Conservation (phyloP, 2,797 vertebrate species). For the Spondyliosoma cantharus region DNA sequence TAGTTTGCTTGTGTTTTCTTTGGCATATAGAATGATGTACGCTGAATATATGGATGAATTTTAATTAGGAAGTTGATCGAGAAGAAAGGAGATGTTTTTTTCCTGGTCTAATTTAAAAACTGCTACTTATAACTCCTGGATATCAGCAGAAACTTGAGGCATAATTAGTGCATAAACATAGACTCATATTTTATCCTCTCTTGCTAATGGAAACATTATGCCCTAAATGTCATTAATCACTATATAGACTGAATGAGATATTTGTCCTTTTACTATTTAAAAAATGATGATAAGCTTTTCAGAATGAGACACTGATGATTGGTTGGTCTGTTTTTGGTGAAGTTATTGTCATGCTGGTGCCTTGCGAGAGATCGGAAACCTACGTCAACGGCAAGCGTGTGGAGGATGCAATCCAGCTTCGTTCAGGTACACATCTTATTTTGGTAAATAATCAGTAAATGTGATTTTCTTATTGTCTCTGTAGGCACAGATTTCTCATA, state of each 20-base stretch:
- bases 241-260: background rate
- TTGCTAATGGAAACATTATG: slow-evolving; percentile 6
- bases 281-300: slow-evolving; percentile 8
- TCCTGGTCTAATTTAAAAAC: background rate
- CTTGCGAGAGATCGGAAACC: slow-evolving; percentile 96
- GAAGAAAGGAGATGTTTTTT: background rate
- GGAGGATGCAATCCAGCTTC: slow-evolving; percentile 91
- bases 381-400: slow-evolving; percentile 99
- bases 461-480: background rate
- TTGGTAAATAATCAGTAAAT: slow-evolving; percentile 7
- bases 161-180: background rate
- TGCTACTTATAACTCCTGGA: background rate
- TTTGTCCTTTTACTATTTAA: background rate
- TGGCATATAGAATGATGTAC: background rate
- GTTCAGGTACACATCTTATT: slow-evolving; percentile 87
- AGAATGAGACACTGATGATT: slow-evolving; percentile 29
- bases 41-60: background rate
- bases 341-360: slow-evolving; percentile 96
- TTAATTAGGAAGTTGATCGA: background rate
- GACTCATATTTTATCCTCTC: slow-evolving; percentile 3
- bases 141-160: accelerated
- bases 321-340: slow-evolving; percentile 55
- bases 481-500: background rate
- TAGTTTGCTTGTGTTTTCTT: slow-evolving; percentile 8
- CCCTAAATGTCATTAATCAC: background rate